These are phyloP conservation scores for Dufourea novaeangliae DNA, from an alignment of 1,140 invertebrate species.

Conservation along the genomic window DNA sequence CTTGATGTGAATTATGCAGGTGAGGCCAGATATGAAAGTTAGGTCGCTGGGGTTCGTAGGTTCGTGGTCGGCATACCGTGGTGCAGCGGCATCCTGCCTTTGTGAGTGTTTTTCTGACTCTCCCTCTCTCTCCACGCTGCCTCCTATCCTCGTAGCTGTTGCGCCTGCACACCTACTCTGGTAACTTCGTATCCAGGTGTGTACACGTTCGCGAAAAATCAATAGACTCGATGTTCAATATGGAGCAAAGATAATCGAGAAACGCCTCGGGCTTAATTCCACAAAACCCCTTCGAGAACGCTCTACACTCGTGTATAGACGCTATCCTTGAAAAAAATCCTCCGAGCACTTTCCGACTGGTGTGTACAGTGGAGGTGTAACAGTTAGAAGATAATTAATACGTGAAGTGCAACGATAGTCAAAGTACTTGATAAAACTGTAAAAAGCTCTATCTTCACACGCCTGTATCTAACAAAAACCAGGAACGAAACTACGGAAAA, in stretches of 20 bases:
- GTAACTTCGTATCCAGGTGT: neutral
- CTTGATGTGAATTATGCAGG: slow-evolving; percentile 56
- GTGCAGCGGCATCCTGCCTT: slow-evolving; percentile 69
- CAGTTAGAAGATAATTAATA: neutral
- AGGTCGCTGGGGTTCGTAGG: slow-evolving; percentile 62
- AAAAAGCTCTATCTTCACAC: neutral
- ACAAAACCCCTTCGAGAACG: no score
- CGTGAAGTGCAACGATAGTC: neutral
- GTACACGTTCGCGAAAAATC: neutral
- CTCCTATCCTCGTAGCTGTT: slow-evolving; percentile 22
- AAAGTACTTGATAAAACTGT: neutral
- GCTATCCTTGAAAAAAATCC: no score
- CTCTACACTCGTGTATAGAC: no score
- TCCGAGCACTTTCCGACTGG: no score
- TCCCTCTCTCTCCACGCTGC: slow-evolving; percentile 11
- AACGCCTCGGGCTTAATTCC: no score
- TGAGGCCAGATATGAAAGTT: slow-evolving; percentile 68
- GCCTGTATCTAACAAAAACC: neutral
- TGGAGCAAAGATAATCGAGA: no score
- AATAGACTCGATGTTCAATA: neutral
- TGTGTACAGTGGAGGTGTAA: neutral
- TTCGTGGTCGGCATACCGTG: slow-evolving; percentile 64
- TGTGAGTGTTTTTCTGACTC: slow-evolving; percentile 61
- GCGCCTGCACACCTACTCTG: neutral
- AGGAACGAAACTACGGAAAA: no score